Base-by-base conservation (phyloP, 2,797 vertebrate species). In the Anas bahamensis region DNA sequence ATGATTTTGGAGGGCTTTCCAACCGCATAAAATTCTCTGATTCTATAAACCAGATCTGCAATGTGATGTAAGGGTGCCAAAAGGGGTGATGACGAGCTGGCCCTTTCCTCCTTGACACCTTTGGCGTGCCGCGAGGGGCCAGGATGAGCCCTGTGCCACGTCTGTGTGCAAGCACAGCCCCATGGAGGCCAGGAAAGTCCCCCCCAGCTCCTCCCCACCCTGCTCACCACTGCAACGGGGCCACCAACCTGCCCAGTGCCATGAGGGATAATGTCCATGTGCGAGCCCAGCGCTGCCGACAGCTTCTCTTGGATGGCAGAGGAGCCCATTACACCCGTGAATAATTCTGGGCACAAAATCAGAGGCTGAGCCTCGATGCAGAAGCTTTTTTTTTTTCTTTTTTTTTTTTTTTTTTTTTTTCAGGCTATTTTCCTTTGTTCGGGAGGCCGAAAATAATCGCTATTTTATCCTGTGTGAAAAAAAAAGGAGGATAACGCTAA, bases 11-110 rank as follows among this genome's bases (percentile, higher is more conserved):
- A 48, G 46, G 22, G 23, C 46, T 24, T 24, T 23, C 13, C 46
- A 48, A 48, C 46, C 46, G 3, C 21, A 8, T 21, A 48, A 24
- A 48, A 24, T 48, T 48, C 22, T 48, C 46, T 48, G 46, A 48
- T 48, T 48, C 46, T 24, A 24, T 48, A 23, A 71, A 31, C 39
- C 77, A 35, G 24, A 5, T 29, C 41, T 19, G 42, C 46, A 11
- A 6, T 16, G 56, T 52, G 35, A 52, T 12, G 0, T 3, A 3
- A 14, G 11, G 3, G 33, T 0, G 1, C 6, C 2, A 42, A 12
- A n/a, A 44, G n/a, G 26, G 44, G 39, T 0, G 46, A 11, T 5
- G 1, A 31, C 11, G 33, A 13, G 60, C 11, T 7, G n/a, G 5
- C 10, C 21, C 39, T 19, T 4, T 41, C 73, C 7, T 24, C 31